phyloP scores from a whole-genome alignment of 2,888 invertebrate genomes.

The Parasteatoda lunata region DNA sequence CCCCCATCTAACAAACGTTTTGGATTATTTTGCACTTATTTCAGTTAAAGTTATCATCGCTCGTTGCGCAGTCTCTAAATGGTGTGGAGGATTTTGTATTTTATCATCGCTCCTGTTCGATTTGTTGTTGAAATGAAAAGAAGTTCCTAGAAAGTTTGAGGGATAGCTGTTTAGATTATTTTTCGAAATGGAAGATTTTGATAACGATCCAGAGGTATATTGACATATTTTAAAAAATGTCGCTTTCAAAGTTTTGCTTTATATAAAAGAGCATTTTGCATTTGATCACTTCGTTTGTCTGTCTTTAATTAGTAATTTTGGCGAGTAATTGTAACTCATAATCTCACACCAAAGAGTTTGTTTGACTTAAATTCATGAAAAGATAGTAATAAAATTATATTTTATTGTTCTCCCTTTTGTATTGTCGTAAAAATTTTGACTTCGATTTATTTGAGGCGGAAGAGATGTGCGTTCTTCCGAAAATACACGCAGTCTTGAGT shows the following conservation, averaged over 20 bases:
- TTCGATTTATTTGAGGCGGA: slow-evolving; percentile 23
- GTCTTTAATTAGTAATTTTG: too few species aligned
- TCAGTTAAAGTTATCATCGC: background rate
- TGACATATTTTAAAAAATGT: too few species aligned
- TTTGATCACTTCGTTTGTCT: too few species aligned
- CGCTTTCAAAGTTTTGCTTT: too few species aligned
- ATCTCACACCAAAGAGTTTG: slow-evolving; percentile 34
- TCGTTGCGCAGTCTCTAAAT: background rate
- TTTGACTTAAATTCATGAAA: slow-evolving; percentile 56
- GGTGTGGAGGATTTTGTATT: slow-evolving; percentile 16
- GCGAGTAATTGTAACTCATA: too few species aligned
- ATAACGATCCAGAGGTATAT: too few species aligned
- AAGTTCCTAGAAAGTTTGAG: too few species aligned
- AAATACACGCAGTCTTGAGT: slow-evolving; percentile 41
- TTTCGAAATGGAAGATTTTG: too few species aligned
- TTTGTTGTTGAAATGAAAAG: too few species aligned
- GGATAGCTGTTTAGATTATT: too few species aligned
- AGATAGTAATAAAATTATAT: slow-evolving; percentile 62
- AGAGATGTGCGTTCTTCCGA: background rate
- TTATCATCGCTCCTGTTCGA: background rate
- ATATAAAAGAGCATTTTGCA: too few species aligned
- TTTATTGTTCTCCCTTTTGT: slow-evolving; percentile 63
- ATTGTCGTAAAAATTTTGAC: slow-evolving; percentile 52
- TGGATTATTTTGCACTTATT: too few species aligned
- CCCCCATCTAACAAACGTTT: background rate